Conservation (phyloP, 2,797 vertebrate species). For the Falco concolor region DNA sequence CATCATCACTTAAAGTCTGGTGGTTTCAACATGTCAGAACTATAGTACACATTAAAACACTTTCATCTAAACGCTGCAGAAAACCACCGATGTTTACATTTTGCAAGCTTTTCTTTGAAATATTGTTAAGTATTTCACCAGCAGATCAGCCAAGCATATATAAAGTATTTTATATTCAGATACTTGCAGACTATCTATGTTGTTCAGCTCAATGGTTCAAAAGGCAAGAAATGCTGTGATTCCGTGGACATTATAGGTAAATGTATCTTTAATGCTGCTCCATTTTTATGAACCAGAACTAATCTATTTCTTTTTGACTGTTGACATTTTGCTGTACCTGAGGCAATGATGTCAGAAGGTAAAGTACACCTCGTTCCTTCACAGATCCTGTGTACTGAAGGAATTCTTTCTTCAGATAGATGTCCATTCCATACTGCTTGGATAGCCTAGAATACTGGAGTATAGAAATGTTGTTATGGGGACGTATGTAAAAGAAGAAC, state of each 20-base stretch:
- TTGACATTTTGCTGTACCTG: conserved; percentile 71
- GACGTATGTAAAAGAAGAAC: not conserved
- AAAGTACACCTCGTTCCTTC: conserved; percentile 87
- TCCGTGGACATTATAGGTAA: not conserved
- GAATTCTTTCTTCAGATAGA: conserved; percentile 91
- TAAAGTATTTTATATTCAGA: not conserved
- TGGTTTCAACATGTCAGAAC: not conserved
- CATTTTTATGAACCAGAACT: not conserved
- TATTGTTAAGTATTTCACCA: not conserved
- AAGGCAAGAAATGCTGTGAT: not conserved
- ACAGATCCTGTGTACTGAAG: conserved; percentile 89
- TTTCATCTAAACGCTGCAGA: not conserved
- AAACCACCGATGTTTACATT: not conserved
- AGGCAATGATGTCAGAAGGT: conserved; percentile 81
- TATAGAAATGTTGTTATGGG: not conserved
- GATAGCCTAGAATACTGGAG: conserved; percentile 89
- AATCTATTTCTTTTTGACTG: not conserved
- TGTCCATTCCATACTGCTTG: conserved; percentile 87
- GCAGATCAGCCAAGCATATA: not conserved
- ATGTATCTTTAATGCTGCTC: not conserved
- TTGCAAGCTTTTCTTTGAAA: not conserved
- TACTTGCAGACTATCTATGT: not conserved
- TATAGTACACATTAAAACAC: not conserved
- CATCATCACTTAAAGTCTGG: not conserved
- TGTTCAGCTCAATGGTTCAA: not conserved